A percentile compares a stretch with the other conserved stretches of the same genome.
These are phyloP conservation scores for Alviniconcha marisindica DNA, from an alignment of 1,140 invertebrate species.

Conservation along the genomic window DNA sequence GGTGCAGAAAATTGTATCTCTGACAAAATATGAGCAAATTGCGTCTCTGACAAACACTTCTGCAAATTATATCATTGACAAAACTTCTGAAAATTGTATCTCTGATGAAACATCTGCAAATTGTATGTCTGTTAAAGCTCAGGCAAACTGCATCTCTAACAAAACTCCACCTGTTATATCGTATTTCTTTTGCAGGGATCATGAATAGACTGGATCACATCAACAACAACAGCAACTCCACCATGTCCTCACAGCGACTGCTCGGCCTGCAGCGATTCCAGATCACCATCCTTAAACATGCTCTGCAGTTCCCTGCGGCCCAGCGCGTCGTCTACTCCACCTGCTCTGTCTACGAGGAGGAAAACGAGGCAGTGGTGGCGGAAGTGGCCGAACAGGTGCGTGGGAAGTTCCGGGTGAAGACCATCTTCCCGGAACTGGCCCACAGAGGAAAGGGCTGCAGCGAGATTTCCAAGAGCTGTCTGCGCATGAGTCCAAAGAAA, in stretches of 20 bases:
- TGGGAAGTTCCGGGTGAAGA: conserved; percentile 56
- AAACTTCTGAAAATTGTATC: no score
- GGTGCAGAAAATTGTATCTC: no score
- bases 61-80: no score
- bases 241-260: conserved; percentile 52
- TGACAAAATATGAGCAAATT: no score
- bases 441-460: conserved; percentile 67
- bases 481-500: conserved; percentile 85
- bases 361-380: conserved; percentile 93
- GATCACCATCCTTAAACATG: conserved; percentile 89
- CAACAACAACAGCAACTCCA: conserved; percentile 53
- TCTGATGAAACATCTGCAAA: no score
- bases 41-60: no score
- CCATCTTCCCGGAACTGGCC: conserved; percentile 67
- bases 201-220: conserved; percentile 66
- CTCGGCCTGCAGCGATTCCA: conserved; percentile 86
- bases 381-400: conserved; percentile 76
- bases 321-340: conserved; percentile 96
- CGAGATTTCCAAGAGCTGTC: conserved; percentile 78
- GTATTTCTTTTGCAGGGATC: conserved; percentile 78
- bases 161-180: no score
- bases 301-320: conserved; percentile 89
- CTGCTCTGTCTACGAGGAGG: conserved; percentile 91
- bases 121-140: no score
- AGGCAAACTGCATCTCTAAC: no score